Base-by-base conservation (phyloP, 2,797 vertebrate genomes). In the Semaprochilodus insignis region DNA sequence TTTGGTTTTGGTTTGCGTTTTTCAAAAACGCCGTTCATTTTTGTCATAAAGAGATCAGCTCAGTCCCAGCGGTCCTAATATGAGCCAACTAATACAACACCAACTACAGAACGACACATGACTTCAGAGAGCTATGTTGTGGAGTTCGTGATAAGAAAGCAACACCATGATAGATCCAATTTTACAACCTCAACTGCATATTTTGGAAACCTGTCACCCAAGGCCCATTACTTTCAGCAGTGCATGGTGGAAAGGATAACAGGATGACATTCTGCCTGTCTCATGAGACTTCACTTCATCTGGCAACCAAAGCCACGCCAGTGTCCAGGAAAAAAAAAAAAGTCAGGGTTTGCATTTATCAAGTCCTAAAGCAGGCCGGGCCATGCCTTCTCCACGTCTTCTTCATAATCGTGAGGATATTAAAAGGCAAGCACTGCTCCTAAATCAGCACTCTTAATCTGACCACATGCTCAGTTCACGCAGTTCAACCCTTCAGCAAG, bases 401-500 rank as follows among this genome's bases (percentile, higher is more conserved):
- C 67, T 31, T 77, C 67, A 65, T 44, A 36, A 77, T 8, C 69
- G 27, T 78, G 36, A n/a, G 62, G 34, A 78, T 82, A 78, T 72
- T 71, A 55, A 44, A 48, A 55, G 36, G 51, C 31, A 55, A 65
- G 88, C 86, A 79, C 83, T 90, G 87, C 88, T 88, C 87, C 86
- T 83, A 89, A 90, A 88, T 86, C 89, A 63, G 65, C 27, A 23
- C 54, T 60, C 73, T 17, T 70, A 55, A 82, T 70, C 54, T 71
- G 44, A 78, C 54, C 55, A 36, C 73, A 74, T 8, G 55, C 14
- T 60, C 55, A 60, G 73, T 57, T 66, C 7, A 86, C 89, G 88
- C 86, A 81, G 88, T 90, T 92, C 88, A 83, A 85, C 86, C 87
- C 88, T 88, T 91, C 88, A 91, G 90, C 91, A 89, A 91, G 90